Evolutionary conservation across 2,888 invertebrate species (phyloP).

Genomic region (Amiota communis): DNA sequence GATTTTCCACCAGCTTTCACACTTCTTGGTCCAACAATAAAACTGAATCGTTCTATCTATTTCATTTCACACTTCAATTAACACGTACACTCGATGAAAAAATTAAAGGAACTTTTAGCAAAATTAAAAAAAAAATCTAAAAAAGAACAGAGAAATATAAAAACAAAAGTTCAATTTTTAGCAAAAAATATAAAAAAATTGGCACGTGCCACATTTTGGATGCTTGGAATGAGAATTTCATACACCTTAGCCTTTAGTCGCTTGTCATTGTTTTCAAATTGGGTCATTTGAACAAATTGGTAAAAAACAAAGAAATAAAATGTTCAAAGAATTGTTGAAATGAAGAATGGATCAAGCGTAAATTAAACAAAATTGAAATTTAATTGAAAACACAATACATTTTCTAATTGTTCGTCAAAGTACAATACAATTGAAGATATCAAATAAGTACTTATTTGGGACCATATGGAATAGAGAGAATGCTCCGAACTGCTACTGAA

Average conservation of each 20-base stretch:
- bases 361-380: too few species aligned
- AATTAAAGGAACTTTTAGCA: neutral
- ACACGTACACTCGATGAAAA: neutral
- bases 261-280: conserved; percentile 5
- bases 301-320: neutral
- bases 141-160: too few species aligned
- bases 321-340: too few species aligned
- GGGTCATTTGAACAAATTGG: conserved; percentile 22
- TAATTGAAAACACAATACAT: too few species aligned
- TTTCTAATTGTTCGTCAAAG: too few species aligned
- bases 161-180: too few species aligned
- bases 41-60: neutral
- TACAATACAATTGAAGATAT: too few species aligned
- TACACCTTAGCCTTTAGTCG: neutral
- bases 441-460: too few species aligned
- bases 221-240: neutral
- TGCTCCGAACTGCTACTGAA: too few species aligned
- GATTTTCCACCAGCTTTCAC: neutral
- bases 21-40: neutral
- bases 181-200: neutral
- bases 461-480: too few species aligned
- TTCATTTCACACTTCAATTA: neutral
- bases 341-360: too few species aligned
- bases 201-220: conserved; percentile 1
- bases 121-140: conserved; percentile 10